Percentiles rank a stretch among this genome's conserved stretches.
These are phyloP conservation scores for Dryoscopus gambensis DNA, from an alignment of 2,113 vertebrate genomes.

Conservation along the genomic window DNA sequence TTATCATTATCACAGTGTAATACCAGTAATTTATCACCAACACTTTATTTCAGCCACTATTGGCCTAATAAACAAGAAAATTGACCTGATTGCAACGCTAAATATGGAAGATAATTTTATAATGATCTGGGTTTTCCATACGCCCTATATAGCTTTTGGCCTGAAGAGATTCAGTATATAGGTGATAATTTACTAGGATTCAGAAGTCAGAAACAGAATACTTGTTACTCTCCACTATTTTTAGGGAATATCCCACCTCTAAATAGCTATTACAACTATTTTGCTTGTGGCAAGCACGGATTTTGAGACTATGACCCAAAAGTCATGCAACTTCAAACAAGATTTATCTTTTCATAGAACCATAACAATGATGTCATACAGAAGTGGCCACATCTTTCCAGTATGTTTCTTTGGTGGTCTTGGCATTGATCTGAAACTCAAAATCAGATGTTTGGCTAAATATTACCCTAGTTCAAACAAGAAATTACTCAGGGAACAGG, in stretches of 20 bases:
- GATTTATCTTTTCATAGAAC: not conserved
- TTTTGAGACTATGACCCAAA: not conserved
- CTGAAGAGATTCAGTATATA: not conserved
- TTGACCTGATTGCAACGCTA: not conserved
- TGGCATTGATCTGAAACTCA: not conserved
- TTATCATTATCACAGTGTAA: constrained; percentile 19
- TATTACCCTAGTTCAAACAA: not conserved
- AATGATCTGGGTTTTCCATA: not conserved
- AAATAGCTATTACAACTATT: not conserved
- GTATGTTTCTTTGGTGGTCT: not conserved
- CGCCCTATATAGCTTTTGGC: not conserved
- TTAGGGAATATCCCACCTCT: not conserved
- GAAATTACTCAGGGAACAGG: not conserved
- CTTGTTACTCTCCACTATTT: not conserved
- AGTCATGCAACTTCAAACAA: not conserved
- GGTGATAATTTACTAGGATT: not conserved
- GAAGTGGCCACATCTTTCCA: not conserved
- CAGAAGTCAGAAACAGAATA: not conserved
- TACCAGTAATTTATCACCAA: constrained; percentile 30
- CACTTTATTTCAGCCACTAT: constrained; percentile 14
- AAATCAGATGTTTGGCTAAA: not conserved
- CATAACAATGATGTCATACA: fast-evolving
- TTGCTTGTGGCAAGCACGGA: not conserved
- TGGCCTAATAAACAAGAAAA: constrained; percentile 46
- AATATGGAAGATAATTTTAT: not conserved